A percentile compares a stretch with the other conserved stretches of the same genome.
Conservation (phyloP, 2,797 vertebrate species). For the Glossophaga mutica region DNA sequence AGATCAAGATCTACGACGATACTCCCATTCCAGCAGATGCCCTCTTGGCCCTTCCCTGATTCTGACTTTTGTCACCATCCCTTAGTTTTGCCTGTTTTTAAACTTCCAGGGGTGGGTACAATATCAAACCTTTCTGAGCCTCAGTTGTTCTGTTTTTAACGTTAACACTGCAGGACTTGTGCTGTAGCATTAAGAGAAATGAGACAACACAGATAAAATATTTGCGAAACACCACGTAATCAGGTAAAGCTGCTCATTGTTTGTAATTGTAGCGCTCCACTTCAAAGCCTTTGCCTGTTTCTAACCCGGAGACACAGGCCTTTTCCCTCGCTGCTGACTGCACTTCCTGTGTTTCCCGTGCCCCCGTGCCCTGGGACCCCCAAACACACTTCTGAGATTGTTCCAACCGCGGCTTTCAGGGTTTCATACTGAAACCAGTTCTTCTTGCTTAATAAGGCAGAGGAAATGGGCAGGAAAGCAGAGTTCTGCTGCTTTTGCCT, state of each 20-base stretch:
- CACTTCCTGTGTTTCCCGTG: background rate
- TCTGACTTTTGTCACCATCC: background rate
- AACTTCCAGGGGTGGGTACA: background rate
- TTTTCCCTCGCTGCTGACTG: background rate
- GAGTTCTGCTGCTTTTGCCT: background rate
- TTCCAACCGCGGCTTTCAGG: background rate
- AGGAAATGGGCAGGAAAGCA: slow-evolving; percentile 47
- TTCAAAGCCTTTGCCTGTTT: background rate
- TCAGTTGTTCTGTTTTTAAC: background rate
- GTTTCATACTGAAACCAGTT: slow-evolving; percentile 12
- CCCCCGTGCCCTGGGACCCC: background rate
- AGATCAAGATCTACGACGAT: background rate
- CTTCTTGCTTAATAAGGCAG: slow-evolving; percentile 38
- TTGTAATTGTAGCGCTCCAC: background rate
- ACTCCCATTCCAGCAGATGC: background rate
- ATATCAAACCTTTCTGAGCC: background rate
- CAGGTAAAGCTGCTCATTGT: background rate
- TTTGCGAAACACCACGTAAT: background rate
- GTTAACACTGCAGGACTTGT: background rate
- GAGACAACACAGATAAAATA: background rate
- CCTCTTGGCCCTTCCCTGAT: background rate
- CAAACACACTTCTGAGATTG: background rate
- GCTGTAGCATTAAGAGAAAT: background rate
- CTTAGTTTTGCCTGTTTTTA: background rate
- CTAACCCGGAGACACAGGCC: background rate